Evolutionary conservation across 2,113 vertebrate species (phyloP), one percentile per base, ranked within the genome.

Genomic region (Sorex araneus): DNA sequence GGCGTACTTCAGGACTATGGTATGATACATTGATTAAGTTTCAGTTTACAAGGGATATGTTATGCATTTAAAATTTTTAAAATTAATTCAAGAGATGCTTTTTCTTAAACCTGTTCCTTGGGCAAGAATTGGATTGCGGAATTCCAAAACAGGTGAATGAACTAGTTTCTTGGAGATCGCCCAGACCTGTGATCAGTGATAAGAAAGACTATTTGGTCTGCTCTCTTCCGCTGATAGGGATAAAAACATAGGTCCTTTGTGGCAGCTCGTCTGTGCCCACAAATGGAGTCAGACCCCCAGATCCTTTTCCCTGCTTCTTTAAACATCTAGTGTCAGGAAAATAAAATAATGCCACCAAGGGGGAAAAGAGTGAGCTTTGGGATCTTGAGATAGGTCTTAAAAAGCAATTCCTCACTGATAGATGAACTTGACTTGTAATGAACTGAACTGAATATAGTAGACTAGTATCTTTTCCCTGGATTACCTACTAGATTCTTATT

Each of bases 401-500:
- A 86, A 82, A 86, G 36, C 25, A 85, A 28, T 54, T 85, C 10
- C 2, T 89, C 28, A 30, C 77, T 92, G 15, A 10, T 23, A 28
- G 63, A 71, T 47, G 80, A 73, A 79, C 86, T 9, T 63, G 18
- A 77, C 43, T 73, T 63, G 43, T 40, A 86, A 79, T 70, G 32
- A 85, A 89, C 67, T 50, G 57, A 45, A 63, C 54, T 60, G 64
- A 47, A 89, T 36, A 75, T 86, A 63, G 32, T 27, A 74, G 64
- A 75, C 73, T 60, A 66, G 11, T 66, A 1, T 66, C 13, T 84
- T 30, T 16, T 60, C 3, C 50, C 25, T 84, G 30, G 12, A 80
- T 30, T 73, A 71, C 45, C 45, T 76, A 50, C 13, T 8, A 57
- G 9, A 66, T 83, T 75, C 45, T 60, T 76, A 67, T 47, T 84